Conservation (phyloP, 2,888 invertebrate genomes). For the Chymomyza amoena region DNA sequence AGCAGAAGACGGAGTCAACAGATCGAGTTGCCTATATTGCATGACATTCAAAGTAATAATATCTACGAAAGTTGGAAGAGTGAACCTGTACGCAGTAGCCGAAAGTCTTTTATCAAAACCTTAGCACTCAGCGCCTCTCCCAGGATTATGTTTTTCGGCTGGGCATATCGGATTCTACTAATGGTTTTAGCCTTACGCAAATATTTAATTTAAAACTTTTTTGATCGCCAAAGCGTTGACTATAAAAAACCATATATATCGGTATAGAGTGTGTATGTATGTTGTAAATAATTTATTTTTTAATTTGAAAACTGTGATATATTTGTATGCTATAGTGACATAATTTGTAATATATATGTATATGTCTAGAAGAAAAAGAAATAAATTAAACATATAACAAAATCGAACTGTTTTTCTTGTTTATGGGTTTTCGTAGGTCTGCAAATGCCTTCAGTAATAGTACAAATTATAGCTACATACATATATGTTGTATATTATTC, state of each 20-base stretch:
- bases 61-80: constrained; percentile 25
- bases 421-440: too few relatives aligned
- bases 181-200: background rate
- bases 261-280: background rate
- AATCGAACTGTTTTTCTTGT: too few relatives aligned
- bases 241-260: background rate
- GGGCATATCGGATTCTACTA: background rate
- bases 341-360: too few relatives aligned
- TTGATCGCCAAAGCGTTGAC: background rate
- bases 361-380: too few relatives aligned
- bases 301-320: background rate
- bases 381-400: background rate
- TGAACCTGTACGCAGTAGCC: constrained; percentile 78
- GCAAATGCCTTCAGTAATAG: too few relatives aligned
- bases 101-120: constrained; percentile 81
- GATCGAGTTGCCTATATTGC: constrained; percentile 79
- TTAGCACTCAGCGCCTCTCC: constrained; percentile 79
- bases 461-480: too few relatives aligned
- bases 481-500: too few relatives aligned
- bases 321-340: background rate
- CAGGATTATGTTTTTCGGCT: constrained; percentile 4
- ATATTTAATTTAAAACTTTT: background rate
- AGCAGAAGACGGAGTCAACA: constrained; percentile 79
- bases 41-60: constrained; percentile 43
- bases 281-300: background rate